Evolutionary conservation across 2,888 invertebrate species (phyloP).

Genomic region (Stenchaetothrips biformis): DNA sequence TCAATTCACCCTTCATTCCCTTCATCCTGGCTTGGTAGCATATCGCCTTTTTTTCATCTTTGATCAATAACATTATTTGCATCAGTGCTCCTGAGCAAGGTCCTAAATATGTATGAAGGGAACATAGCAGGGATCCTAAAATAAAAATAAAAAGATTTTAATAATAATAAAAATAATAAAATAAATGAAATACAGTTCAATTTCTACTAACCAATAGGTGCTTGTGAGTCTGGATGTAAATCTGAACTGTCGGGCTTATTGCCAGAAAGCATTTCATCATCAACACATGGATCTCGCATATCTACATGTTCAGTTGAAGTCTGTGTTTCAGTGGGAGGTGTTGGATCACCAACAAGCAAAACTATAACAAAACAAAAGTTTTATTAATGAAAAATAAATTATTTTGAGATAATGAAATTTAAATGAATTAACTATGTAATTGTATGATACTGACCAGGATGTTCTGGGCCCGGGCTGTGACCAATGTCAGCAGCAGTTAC

Average conservation of each 20-base stretch:
- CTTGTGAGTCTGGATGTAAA: neutral
- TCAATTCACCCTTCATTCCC: neutral
- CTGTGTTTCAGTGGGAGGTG: neutral
- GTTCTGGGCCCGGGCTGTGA: too few species aligned
- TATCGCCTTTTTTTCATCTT: neutral
- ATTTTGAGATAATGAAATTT: neutral
- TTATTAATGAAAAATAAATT: neutral
- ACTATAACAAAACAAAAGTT: neutral
- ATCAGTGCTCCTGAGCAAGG: neutral
- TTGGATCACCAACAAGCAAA: neutral
- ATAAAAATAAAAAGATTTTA: neutral
- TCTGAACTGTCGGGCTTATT: neutral
- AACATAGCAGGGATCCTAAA: neutral
- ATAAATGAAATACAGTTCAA: neutral
- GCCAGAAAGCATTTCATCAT: too few species aligned
- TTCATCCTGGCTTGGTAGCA: neutral
- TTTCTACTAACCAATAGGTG: neutral
- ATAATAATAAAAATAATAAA: neutral
- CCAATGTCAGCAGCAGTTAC: too few species aligned
- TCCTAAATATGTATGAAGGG: neutral
- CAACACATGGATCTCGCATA: neutral
- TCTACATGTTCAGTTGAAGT: neutral
- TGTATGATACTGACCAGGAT: too few species aligned
- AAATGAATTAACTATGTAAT: too few species aligned
- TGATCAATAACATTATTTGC: neutral